Base-by-base conservation (phyloP, 2,888 invertebrate genomes). In the Horisme vitalbata region DNA sequence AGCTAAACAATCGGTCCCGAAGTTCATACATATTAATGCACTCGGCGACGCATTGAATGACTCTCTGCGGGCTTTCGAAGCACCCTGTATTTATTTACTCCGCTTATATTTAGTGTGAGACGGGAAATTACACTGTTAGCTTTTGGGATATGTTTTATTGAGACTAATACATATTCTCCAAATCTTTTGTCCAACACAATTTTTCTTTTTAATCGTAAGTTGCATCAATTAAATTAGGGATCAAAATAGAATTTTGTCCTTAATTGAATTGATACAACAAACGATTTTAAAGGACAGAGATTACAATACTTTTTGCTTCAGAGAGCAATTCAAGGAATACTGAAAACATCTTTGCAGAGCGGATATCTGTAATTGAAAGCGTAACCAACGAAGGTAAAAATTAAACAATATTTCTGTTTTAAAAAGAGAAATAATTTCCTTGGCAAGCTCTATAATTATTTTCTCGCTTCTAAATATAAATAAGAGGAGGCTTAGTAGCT, bases 401-500 rank as follows among this genome's bases (percentile, higher is more conserved):
- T 65, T 68, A 68, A 69, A 70, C 65, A 67, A 64, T 68, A 66
- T 67, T 61, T 59, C 57, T 53, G 59, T 60, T 63, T 61, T 45
- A 52, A 54, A 53, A 53, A 31, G 52, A 46, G 59, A 69, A 66
- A 70, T 64, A 63, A 66, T 71, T 80, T 78, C 73, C 71, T 67
- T 57, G 61, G 68, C 63, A 68, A 68, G 59, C 69, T 68, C 68
- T 68, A 72, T 75, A 78, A 79, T 80, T 80, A 67, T 69, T 79
- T 79, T 77, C 71, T 71, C 69, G 66, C 58, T 58, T 63, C 63
- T 65, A 71, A 74, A 71, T 75, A 74, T 75, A 74, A 75, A 75
- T 74, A 76, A 70, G 67, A 67, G 72, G 65, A 66, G 73, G 85
- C 83, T 86, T 83, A 85, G 75, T 63, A 71, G 65, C 77, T 80